These are phyloP conservation scores for Triplophysa yarkandensis DNA, from an alignment of 2,797 vertebrate genomes.

Conservation along the genomic window DNA sequence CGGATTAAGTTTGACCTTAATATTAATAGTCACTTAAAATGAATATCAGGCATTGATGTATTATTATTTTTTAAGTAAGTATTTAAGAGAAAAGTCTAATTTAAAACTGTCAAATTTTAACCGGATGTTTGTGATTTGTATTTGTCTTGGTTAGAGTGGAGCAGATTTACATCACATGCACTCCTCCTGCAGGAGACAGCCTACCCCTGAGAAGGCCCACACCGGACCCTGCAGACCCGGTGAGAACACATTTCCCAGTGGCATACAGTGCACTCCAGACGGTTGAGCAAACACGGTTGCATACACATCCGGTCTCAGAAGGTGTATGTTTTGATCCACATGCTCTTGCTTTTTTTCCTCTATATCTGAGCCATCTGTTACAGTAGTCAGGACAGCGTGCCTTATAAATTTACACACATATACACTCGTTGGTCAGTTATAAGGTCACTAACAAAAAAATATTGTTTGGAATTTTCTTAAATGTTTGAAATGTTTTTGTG, in stretches of 20 bases:
- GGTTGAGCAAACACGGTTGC: slow-evolving; percentile 23
- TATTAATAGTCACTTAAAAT: not conserved
- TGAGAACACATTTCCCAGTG: slow-evolving; percentile 29
- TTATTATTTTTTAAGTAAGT: not conserved
- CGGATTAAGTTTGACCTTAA: too few relatives aligned
- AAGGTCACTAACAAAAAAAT: too few relatives aligned
- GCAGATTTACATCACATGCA: not conserved
- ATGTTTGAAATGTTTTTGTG: too few relatives aligned
- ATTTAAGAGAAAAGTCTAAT: too few relatives aligned
- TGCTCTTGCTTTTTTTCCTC: not conserved
- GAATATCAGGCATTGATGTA: not conserved
- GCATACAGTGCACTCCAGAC: slow-evolving; percentile 60
- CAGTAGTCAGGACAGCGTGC: not conserved
- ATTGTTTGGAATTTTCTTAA: too few relatives aligned
- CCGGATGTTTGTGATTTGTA: too few relatives aligned
- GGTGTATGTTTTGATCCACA: slow-evolving; percentile 27
- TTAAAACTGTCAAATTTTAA: too few relatives aligned
- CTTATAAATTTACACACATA: not conserved
- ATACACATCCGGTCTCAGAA: slow-evolving; percentile 28
- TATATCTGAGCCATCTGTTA: slow-evolving; percentile 36
- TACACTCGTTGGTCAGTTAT: too few relatives aligned
- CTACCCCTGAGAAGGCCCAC: not conserved
- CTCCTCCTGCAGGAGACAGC: slow-evolving; percentile 15
- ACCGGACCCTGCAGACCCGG: slow-evolving; percentile 29
- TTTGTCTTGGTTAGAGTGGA: slow-evolving; percentile 24